Evolutionary conservation across 2,797 vertebrate species (phyloP).

Genomic region (Oryzias sinensis): DNA sequence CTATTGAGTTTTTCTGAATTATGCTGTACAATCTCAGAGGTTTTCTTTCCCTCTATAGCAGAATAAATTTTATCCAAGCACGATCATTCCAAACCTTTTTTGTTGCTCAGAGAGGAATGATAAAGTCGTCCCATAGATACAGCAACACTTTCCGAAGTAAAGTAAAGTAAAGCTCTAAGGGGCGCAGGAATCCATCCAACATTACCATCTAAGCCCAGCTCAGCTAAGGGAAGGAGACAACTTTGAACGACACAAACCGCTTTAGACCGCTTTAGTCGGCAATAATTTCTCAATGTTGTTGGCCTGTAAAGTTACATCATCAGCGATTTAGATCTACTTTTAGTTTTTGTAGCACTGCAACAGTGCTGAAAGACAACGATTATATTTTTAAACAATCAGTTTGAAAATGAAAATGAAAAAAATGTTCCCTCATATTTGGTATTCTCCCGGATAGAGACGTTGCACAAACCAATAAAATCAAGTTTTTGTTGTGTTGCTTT

Average conservation of each 20-base stretch:
- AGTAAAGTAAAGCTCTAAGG: conserved; percentile 27
- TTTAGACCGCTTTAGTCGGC: conserved; percentile 43
- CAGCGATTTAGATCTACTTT: conserved; percentile 44
- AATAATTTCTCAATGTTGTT: conserved; percentile 36
- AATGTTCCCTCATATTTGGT: conserved; percentile 10
- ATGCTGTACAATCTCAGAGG: no score
- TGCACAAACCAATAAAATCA: neutral
- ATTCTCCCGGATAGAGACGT: neutral
- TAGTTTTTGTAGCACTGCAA: conserved; percentile 35
- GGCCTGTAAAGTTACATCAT: conserved; percentile 43
- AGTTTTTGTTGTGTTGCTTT: neutral
- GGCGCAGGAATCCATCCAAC: conserved; percentile 32
- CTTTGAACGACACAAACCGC: conserved; percentile 31
- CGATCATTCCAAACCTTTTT: no score
- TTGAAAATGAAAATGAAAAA: conserved; percentile 13
- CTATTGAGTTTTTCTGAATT: no score
- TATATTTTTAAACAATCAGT: conserved; percentile 15
- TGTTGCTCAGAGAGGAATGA: no score
- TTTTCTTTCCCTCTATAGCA: no score
- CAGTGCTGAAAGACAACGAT: conserved; percentile 29
- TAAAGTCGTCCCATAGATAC: no score
- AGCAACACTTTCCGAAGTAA: conserved; percentile 13
- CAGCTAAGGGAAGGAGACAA: conserved; percentile 29
- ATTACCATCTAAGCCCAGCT: conserved; percentile 28
- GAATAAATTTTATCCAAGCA: no score